Evolutionary conservation across 2,113 vertebrate species (phyloP).

Genomic region (Chaetodon trifascialis): DNA sequence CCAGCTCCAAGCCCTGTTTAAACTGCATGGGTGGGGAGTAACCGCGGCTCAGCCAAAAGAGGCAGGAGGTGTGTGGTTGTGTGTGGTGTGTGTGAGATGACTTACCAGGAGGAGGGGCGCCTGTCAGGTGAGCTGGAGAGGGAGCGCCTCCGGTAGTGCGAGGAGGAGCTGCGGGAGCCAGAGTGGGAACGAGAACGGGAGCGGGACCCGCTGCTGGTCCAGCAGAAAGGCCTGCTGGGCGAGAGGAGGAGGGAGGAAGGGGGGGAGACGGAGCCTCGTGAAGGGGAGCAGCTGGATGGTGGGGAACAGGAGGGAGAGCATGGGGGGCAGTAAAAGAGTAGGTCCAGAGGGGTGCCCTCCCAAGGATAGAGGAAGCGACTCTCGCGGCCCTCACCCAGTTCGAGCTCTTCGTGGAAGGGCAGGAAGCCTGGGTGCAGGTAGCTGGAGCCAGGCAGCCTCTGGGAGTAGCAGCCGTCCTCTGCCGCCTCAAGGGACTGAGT

Average conservation of each 20-base stretch:
- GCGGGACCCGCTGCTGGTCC: constrained; percentile 86
- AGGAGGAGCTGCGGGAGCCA: constrained; percentile 91
- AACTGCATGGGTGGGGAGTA: constrained; percentile 34
- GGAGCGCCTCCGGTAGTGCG: constrained; percentile 88
- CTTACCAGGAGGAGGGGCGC: constrained; percentile 93
- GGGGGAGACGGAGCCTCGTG: constrained; percentile 93
- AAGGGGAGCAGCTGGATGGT: constrained; percentile 94
- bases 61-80: neutral
- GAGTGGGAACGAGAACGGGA: constrained; percentile 85
- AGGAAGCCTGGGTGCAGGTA: constrained; percentile 94
- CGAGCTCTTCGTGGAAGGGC: constrained; percentile 88
- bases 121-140: constrained; percentile 95
- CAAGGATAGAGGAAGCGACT: constrained; percentile 92
- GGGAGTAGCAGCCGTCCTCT: constrained; percentile 84
- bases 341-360: constrained; percentile 94
- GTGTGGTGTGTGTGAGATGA: neutral
- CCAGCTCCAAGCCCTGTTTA: constrained; percentile 36
- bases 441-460: constrained; percentile 89
- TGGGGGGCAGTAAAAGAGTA: constrained; percentile 93
- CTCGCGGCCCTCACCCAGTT: constrained; percentile 92
- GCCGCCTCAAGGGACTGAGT: constrained; percentile 80
- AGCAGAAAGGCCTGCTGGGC: constrained; percentile 91
- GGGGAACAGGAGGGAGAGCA: constrained; percentile 94
- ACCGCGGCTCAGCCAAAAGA: constrained; percentile 29
- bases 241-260: constrained; percentile 91